Percentiles rank a stretch among this genome's conserved stretches.
Evolutionary conservation across 2,888 invertebrate genomes (phyloP).

Genomic region (Drosophila picticornis): DNA sequence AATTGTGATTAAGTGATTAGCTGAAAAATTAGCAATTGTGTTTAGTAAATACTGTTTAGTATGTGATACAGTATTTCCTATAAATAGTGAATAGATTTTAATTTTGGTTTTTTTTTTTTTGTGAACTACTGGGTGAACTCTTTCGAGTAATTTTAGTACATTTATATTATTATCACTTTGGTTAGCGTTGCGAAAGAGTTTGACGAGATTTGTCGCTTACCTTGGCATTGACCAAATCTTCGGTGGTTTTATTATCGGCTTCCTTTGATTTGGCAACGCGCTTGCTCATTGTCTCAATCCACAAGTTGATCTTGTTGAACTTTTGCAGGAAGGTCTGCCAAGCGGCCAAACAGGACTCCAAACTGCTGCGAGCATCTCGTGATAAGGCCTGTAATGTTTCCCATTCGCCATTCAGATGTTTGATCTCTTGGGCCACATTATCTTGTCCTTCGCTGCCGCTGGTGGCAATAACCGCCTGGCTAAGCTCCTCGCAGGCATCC

Average conservation of each 20-base stretch:
- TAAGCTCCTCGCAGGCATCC: conserved; percentile 90
- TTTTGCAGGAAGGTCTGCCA: conserved; percentile 93
- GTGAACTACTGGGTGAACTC: conserved; percentile 42
- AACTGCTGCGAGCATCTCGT: conserved; percentile 90
- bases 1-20: conserved; percentile 52
- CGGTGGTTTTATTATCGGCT: conserved; percentile 91
- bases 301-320: conserved; percentile 90
- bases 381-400: conserved; percentile 91
- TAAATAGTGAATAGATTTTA: conserved; percentile 28
- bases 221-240: conserved; percentile 91
- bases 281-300: conserved; percentile 90
- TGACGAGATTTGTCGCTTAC: conserved; percentile 85
- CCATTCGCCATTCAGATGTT: conserved; percentile 93
- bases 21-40: conserved; percentile 63
- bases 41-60: conserved; percentile 62
- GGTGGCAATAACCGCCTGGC: conserved; percentile 90
- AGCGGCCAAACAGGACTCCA: conserved; percentile 91
- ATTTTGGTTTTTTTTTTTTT: conserved; percentile 1
- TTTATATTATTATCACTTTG: conserved; percentile 31
- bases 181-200: conserved; percentile 70
- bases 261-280: conserved; percentile 89
- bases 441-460: conserved; percentile 94
- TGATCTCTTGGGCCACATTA: conserved; percentile 91
- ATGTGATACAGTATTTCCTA: conserved; percentile 28
- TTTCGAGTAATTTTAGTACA: conserved; percentile 50